Conservation (phyloP, 2,113 vertebrate genomes). For the Callospermophilus lateralis region DNA sequence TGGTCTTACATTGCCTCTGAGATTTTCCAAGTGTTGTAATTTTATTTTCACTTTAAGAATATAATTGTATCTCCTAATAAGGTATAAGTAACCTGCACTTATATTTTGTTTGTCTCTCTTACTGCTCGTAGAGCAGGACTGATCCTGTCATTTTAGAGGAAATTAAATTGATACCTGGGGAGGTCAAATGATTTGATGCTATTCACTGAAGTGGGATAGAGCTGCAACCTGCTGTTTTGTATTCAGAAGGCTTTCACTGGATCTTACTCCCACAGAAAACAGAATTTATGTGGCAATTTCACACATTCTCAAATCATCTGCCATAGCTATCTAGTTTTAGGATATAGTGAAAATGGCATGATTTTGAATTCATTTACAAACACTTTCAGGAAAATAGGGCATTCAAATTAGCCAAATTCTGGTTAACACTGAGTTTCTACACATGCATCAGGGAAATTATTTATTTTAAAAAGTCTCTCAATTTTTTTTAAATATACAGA, state of each 20-base stretch:
- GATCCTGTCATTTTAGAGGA: not conserved
- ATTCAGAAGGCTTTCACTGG: not conserved
- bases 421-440: not conserved
- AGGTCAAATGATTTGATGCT: conserved; percentile 2
- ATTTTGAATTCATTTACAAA: not conserved
- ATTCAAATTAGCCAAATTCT: conserved; percentile 18
- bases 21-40: not conserved
- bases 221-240: not conserved
- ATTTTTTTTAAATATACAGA: not conserved
- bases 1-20: not conserved
- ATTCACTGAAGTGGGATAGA: not conserved
- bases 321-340: not conserved
- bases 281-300: not conserved
- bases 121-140: not conserved
- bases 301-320: conserved; percentile 11
- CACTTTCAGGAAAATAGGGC: conserved; percentile 20
- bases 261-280: not conserved
- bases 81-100: not conserved
- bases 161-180: not conserved
- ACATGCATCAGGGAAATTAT: not conserved
- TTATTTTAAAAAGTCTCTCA: not conserved
- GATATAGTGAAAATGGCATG: not conserved
- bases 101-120: not conserved
- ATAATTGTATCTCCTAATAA: not conserved
- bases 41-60: conserved; percentile 27